Evolutionary conservation across 2,113 vertebrate species (phyloP).

Genomic region (Dendropsophus ebraccatus): DNA sequence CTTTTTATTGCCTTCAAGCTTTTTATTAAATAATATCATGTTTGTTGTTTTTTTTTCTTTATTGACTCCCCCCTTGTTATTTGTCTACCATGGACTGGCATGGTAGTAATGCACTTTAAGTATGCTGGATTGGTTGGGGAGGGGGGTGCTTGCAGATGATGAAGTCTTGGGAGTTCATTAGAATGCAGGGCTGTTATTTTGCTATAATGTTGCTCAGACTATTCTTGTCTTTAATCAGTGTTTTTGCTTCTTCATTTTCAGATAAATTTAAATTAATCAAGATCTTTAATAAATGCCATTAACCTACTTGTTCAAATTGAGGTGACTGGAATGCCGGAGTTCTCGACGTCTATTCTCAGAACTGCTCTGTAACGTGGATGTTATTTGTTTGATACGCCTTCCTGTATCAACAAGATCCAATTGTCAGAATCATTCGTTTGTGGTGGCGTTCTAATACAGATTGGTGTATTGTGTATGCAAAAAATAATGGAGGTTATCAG

Average conservation of each 20-base stretch:
- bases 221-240: slow-evolving; percentile 57
- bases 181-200: slow-evolving; percentile 26
- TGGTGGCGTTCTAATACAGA: not conserved
- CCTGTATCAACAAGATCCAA: slow-evolving; percentile 26
- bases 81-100: not conserved
- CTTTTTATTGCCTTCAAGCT: slow-evolving; percentile 37
- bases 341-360: not conserved
- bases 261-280: slow-evolving; percentile 58
- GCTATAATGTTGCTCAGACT: slow-evolving; percentile 48
- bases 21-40: slow-evolving; percentile 52
- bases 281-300: slow-evolving; percentile 57
- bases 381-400: slow-evolving; percentile 37
- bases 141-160: not conserved
- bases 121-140: not conserved
- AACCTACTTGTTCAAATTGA: slow-evolving; percentile 46
- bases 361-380: slow-evolving; percentile 7
- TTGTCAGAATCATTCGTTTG: not conserved
- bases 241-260: slow-evolving; percentile 56
- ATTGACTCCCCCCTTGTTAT: not conserved
- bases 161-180: slow-evolving; percentile 53
- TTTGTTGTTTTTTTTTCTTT: not conserved
- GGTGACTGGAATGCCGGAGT: slow-evolving; percentile 25
- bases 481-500: not conserved
- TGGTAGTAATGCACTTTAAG: not conserved
- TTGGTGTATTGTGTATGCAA: not conserved